These are phyloP conservation scores for Lepisosteus oculatus DNA, from an alignment of 2,113 vertebrate genomes.

Conservation along the genomic window DNA sequence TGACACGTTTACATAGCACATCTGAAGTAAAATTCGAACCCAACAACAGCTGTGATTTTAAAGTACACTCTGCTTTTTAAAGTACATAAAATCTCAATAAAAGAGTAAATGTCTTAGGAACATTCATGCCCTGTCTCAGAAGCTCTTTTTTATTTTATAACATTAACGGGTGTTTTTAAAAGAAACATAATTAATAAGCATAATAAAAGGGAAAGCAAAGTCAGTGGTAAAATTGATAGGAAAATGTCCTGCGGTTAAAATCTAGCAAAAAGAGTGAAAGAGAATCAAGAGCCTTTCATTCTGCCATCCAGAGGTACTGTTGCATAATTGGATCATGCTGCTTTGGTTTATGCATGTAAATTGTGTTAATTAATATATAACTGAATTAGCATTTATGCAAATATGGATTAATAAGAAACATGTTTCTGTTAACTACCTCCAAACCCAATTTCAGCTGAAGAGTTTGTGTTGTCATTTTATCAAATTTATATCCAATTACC, in stretches of 20 bases:
- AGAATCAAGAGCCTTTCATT: background rate
- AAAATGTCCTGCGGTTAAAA: background rate
- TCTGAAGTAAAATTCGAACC: no score
- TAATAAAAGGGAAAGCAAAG: no score
- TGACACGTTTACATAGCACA: no score
- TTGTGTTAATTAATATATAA: constrained; percentile 32
- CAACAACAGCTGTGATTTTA: no score
- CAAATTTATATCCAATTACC: constrained; percentile 36
- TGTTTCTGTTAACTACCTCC: constrained; percentile 21
- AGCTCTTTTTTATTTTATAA: no score
- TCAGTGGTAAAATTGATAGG: background rate
- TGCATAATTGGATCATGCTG: constrained; percentile 7
- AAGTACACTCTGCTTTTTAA: no score
- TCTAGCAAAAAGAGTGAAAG: background rate
- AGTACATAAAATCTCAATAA: no score
- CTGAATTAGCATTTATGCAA: constrained; percentile 25
- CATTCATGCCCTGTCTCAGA: no score
- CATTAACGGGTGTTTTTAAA: no score
- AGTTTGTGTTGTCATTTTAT: constrained; percentile 25
- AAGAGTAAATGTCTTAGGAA: no score
- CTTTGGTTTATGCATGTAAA: constrained; percentile 22
- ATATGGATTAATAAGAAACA: constrained; percentile 26
- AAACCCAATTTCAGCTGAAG: constrained; percentile 18
- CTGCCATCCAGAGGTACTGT: background rate
- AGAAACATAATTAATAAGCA: no score